phyloP scores from a whole-genome alignment of 2,113 vertebrate genomes.

The Camelus dromedarius region DNA sequence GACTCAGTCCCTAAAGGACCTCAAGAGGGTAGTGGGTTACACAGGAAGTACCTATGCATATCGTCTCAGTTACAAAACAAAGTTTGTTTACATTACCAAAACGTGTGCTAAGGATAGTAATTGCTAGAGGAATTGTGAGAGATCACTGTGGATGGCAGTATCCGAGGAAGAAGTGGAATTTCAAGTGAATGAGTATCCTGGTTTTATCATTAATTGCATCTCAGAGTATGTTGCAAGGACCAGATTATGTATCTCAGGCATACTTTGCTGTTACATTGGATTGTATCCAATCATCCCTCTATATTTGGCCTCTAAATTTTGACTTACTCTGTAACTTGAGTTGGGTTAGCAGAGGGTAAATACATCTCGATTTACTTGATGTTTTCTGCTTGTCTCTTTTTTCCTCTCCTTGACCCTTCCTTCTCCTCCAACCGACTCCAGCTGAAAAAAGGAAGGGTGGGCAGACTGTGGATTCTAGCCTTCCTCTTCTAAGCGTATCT shows the following conservation, averaged over 20 bases:
- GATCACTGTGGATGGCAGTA: not conserved
- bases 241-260: not conserved
- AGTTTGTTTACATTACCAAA: not conserved
- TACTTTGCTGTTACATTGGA: not conserved
- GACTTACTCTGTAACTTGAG: slow-evolving; percentile 44
- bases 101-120: not conserved
- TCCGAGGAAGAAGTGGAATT: slow-evolving; percentile 1
- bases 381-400: slow-evolving; percentile 78
- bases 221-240: not conserved
- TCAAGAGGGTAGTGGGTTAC: not conserved
- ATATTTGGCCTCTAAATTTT: slow-evolving; percentile 36
- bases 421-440: slow-evolving; percentile 78
- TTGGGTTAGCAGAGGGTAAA: slow-evolving; percentile 15
- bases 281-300: not conserved
- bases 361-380: slow-evolving; percentile 62
- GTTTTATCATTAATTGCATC: not conserved
- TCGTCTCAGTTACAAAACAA: not conserved
- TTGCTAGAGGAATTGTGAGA: not conserved
- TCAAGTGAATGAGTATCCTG: not conserved
- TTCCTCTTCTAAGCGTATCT: slow-evolving; percentile 90
- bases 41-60: not conserved
- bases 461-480: slow-evolving; percentile 88
- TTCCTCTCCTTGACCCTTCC: slow-evolving; percentile 60
- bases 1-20: not conserved
- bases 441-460: slow-evolving; percentile 91